Evolutionary conservation across 2,113 vertebrate genomes (phyloP), one percentile per base, ranked within the genome.

Genomic region (Pogona vitticeps): DNA sequence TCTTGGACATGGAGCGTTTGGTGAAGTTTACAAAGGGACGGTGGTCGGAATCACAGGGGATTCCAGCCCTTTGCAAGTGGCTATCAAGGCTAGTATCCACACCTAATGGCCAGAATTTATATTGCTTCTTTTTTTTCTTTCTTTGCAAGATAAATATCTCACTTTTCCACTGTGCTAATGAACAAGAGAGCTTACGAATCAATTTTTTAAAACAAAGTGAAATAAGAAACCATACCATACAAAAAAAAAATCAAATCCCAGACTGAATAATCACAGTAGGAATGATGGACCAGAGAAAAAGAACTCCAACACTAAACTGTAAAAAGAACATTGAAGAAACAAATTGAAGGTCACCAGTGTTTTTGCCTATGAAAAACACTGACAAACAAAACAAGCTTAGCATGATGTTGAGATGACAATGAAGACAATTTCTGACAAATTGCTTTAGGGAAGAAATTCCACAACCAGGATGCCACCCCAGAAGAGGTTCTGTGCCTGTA

Each of bases 21-120:
- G 98, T 65, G 98, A 99, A 90, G 97, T 98, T 81, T 99, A 98
- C 76, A 98, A 98, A 92, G 98, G 98, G 65, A 97, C 97, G 0
- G 96, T 98, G 85, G 95, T 97, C 80, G 98, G 97, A 80, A 97
- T 98, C 94, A 95, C 95, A 70, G 94, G 96, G 73, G 97, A 99
- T 83, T 96, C 97, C 79, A 95, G 82, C 59, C 96, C 97, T 73
- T 96, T 98, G 92, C 97, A 97, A 90, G 98, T 98, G 85, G 98
- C 98, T 88, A 95, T 98, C 93, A 98, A 99, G 98, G 98, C 99
- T 88, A 97, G 96, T 94, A 86, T 59, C 31, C 18, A 79, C 33
- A 79, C 36, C 21, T 38, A 61, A 38, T 63, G 20, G 26, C 1
- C 36, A 72, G 36, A 1, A 18, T 72, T 17, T 38, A 10, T 79